Evolutionary conservation across 1,140 invertebrate genomes (phyloP).

Genomic region (Drosophila willistoni): DNA sequence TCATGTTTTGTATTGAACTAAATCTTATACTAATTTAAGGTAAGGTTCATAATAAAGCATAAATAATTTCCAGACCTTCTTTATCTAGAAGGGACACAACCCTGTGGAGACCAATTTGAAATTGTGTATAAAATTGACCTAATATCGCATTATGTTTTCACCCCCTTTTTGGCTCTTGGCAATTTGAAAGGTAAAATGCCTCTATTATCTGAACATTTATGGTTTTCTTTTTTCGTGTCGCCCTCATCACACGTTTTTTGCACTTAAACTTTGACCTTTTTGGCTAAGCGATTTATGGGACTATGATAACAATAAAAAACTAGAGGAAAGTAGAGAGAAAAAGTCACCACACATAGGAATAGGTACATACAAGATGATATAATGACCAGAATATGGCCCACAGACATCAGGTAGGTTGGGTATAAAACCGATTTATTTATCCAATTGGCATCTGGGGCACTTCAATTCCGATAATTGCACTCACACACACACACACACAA

Average conservation of each 20-base stretch:
- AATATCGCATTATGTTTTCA: background rate
- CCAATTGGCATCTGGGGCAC: slow-evolving; percentile 49
- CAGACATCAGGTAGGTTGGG: slow-evolving; percentile 7
- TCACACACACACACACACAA: slow-evolving; percentile 1
- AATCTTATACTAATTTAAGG: no score
- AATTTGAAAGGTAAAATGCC: background rate
- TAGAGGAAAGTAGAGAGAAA: background rate
- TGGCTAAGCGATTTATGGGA: slow-evolving; percentile 44
- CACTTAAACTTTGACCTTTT: slow-evolving; percentile 54
- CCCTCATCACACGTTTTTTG: background rate
- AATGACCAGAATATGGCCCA: slow-evolving; percentile 33
- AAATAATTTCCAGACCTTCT: no score
- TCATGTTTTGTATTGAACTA: no score
- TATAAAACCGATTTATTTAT: slow-evolving; percentile 41
- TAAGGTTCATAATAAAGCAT: no score
- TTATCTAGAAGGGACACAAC: background rate
- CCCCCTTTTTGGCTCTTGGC: background rate
- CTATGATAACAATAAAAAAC: slow-evolving; percentile 32
- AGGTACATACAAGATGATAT: slow-evolving; percentile 38
- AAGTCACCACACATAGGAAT: slow-evolving; percentile 13
- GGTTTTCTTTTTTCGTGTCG: background rate
- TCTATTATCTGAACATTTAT: background rate
- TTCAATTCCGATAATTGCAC: slow-evolving; percentile 75
- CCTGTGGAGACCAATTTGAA: background rate
- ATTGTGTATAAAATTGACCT: background rate